Percentiles rank a stretch among this genome's conserved stretches.
Conservation (phyloP, 2,888 invertebrate species). For the Phaedon cochleariae region DNA sequence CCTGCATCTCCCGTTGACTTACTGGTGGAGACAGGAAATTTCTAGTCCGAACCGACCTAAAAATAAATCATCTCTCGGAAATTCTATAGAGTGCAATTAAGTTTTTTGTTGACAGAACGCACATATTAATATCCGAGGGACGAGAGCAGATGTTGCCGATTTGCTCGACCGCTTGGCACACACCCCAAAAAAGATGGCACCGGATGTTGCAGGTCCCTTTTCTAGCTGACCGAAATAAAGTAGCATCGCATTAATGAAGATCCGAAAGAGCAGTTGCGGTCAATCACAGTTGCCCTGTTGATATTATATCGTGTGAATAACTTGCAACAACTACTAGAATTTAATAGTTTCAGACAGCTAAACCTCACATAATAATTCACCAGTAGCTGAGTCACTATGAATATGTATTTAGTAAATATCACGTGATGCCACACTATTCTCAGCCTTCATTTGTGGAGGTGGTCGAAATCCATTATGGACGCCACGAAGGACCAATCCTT, state of each 20-base stretch:
- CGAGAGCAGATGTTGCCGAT: slow-evolving; percentile 26
- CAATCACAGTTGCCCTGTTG: background rate
- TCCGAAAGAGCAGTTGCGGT: background rate
- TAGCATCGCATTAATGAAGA: slow-evolving; percentile 43
- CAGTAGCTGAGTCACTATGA: too few relatives aligned
- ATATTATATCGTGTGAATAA: too few relatives aligned
- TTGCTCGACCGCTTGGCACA: slow-evolving; percentile 30
- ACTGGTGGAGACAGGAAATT: background rate
- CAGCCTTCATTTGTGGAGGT: too few relatives aligned
- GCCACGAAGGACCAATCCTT: too few relatives aligned
- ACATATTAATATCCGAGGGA: slow-evolving; percentile 29
- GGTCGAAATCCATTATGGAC: too few relatives aligned
- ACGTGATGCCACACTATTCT: too few relatives aligned
- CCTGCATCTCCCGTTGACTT: background rate
- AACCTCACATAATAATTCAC: too few relatives aligned
- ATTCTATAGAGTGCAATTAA: slow-evolving; percentile 22
- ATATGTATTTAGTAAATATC: too few relatives aligned
- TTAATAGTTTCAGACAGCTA: too few relatives aligned
- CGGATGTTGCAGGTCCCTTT: slow-evolving; percentile 45
- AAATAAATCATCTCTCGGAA: slow-evolving; percentile 11
- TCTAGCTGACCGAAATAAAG: slow-evolving; percentile 44
- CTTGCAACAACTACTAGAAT: too few relatives aligned
- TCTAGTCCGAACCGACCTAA: background rate
- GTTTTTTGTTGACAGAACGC: slow-evolving; percentile 28
- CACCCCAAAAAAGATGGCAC: slow-evolving; percentile 22